Percentiles rank a stretch among this genome's conserved stretches.
Conservation (phyloP, 53 echinoderm and acorn worm genomes). For the Paelopatides confundens region DNA sequence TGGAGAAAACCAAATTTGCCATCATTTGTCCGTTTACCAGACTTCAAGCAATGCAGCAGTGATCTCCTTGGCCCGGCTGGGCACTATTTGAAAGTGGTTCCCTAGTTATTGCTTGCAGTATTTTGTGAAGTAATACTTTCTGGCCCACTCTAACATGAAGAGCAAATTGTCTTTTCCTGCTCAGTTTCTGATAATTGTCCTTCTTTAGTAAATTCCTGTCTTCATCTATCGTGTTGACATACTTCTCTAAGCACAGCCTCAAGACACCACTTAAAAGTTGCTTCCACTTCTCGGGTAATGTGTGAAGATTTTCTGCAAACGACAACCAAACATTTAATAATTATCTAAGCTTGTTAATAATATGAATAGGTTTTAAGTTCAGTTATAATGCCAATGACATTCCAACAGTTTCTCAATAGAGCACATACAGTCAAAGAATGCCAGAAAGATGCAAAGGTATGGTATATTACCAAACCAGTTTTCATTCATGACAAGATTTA, state of each 20-base stretch:
- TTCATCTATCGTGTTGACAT: slow-evolving; percentile 63
- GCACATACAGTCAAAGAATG: no score
- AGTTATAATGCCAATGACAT: no score
- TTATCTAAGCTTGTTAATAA: no score
- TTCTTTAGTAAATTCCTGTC: slow-evolving; percentile 34
- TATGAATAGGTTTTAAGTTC: no score
- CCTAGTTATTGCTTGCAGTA: slow-evolving; percentile 29
- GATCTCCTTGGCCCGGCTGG: slow-evolving; percentile 40
- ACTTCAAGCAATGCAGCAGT: slow-evolving; percentile 20
- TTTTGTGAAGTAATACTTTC: slow-evolving; percentile 69
- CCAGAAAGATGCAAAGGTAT: no score
- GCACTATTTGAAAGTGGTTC: slow-evolving; percentile 6
- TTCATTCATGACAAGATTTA: no score
- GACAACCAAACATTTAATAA: no score
- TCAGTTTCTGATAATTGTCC: slow-evolving; percentile 42
- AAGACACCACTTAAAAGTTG: slow-evolving; percentile 61
- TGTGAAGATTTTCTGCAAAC: slow-evolving; percentile 72
- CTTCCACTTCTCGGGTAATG: slow-evolving; percentile 65
- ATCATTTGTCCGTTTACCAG: not conserved
- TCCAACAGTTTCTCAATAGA: no score
- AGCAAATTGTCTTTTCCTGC: slow-evolving; percentile 59
- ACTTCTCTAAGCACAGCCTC: slow-evolving; percentile 59
- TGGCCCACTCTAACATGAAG: slow-evolving; percentile 81
- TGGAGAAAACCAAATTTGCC: no score
- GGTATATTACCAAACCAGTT: no score